phyloP scores from a whole-genome alignment of 35 echinoderm and acorn worm genomes.

The Diadema setosum region DNA sequence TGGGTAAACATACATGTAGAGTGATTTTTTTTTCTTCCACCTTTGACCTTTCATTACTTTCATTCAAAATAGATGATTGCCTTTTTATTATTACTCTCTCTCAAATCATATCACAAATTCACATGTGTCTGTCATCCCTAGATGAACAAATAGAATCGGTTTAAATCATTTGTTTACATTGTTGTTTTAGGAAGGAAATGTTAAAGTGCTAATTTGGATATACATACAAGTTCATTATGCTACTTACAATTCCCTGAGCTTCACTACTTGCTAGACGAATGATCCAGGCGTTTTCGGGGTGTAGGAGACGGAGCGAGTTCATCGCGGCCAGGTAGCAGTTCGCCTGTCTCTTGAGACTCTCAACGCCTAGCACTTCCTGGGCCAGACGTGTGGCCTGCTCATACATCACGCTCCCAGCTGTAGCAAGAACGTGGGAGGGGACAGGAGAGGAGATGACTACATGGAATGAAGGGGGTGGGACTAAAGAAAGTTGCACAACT shows the following conservation, averaged over 20 bases:
- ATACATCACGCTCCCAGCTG: conserved; percentile 90
- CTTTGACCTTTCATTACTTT: too few relatives aligned
- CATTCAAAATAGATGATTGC: too few relatives aligned
- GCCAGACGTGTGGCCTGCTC: conserved; percentile 77
- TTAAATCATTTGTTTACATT: too few relatives aligned
- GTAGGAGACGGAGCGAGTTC: conserved; percentile 74
- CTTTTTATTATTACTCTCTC: too few relatives aligned
- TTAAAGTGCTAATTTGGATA: not conserved
- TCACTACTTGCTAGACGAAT: conserved; percentile 54
- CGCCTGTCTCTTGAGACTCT: conserved; percentile 54
- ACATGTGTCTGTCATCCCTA: too few relatives aligned
- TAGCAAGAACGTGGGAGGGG: not conserved
- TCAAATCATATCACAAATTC: too few relatives aligned
- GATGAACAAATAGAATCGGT: too few relatives aligned
- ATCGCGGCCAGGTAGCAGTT: conserved; percentile 82
- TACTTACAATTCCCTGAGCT: not conserved
- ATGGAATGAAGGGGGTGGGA: too few relatives aligned
- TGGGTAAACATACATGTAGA: too few relatives aligned
- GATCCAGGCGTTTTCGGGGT: conserved; percentile 84
- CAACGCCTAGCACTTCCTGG: conserved; percentile 46
- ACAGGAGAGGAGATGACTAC: not conserved
- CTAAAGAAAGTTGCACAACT: too few relatives aligned
- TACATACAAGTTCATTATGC: not conserved
- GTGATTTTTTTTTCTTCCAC: too few relatives aligned
- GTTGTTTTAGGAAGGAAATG: not conserved